These are phyloP conservation scores for Manis pentadactyla DNA, from an alignment of 2,797 vertebrate genomes.

Conservation along the genomic window DNA sequence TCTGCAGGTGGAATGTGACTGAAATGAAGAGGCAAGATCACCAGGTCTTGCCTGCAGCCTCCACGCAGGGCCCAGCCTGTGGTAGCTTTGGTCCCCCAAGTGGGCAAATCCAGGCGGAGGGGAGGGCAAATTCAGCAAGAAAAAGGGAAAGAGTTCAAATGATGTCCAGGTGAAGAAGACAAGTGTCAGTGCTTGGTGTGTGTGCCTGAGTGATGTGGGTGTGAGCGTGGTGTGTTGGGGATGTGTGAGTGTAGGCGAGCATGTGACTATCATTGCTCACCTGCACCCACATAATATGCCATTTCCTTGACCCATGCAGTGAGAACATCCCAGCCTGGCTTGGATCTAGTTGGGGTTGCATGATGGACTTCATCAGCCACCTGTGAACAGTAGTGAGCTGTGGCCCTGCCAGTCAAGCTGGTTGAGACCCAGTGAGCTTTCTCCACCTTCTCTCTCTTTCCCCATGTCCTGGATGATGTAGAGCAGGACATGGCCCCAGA, in stretches of 20 bases:
- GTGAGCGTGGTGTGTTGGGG: accelerated
- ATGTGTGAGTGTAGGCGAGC: too few species aligned
- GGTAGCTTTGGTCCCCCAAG: too few species aligned
- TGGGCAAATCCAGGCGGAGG: background rate
- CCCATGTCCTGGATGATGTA: background rate
- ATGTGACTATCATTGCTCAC: accelerated
- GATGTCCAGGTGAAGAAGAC: background rate
- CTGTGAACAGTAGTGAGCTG: accelerated
- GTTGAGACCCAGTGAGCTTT: background rate
- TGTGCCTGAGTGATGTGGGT: accelerated
- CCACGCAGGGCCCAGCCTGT: accelerated
- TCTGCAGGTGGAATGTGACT: background rate
- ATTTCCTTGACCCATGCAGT: background rate
- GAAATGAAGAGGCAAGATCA: background rate
- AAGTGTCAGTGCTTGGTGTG: background rate
- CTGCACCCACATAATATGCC: accelerated
- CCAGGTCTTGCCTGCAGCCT: background rate
- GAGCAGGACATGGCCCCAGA: background rate
- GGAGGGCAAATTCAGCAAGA: background rate
- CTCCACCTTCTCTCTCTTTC: background rate
- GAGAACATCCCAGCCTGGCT: background rate
- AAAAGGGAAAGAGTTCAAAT: too few species aligned
- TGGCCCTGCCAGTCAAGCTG: accelerated
- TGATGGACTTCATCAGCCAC: too few species aligned
- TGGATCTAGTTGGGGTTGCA: accelerated